Evolutionary conservation across 2,797 vertebrate species (phyloP), one percentile per base, ranked within the genome.

Genomic region (Spinus olivaceus): DNA sequence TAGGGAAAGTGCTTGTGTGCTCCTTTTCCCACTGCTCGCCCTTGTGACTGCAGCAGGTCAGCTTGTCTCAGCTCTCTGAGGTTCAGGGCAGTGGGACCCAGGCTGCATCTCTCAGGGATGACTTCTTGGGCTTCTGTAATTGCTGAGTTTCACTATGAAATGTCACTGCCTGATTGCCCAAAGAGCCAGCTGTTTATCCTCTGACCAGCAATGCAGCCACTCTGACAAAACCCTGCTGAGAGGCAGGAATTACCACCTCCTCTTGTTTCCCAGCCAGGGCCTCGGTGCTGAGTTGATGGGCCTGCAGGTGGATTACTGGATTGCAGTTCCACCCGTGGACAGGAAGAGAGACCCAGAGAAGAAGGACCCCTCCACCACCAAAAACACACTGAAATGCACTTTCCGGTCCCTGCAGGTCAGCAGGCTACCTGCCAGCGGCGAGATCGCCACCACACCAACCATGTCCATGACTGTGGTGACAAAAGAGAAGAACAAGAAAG

Each of bases 331-430:
- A 41, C 86, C 97, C 5, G 1, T 96, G 24, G 99, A 99, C 88
- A 98, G 98, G 97, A 99, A 99, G 97, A 98, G 98, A 92, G 99
- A 99, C 33, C 37, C 98, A 0, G 99, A 99, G 97, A 99, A 99
- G 98, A 99, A 98, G 92, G 99, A 99, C 96, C 97, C 97, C 66
- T 98, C 98, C 92, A 97, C 98, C 93, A 97, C 99, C 97, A 99
- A 99, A 98, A 99, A 98, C 98, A 99, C 99, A 41, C 98, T 99
- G 90, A 99, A 99, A 98, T 99, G 99, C 98, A 99, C 99, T 98
- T 99, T 99, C 98, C 99, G 99, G 98, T 99, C 99, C 96, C 99
- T 99, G 96, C 99, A 99, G 98, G 99, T 99, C 98, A 99, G 99
- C 99, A 98, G 99, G 98, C 97, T 99, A 94, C 99, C 99, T 87